Evolutionary conservation across 23 tunicate species (phyloP), one percentile per base, ranked within the genome.

Genomic region (Trididemnum miniatum): DNA sequence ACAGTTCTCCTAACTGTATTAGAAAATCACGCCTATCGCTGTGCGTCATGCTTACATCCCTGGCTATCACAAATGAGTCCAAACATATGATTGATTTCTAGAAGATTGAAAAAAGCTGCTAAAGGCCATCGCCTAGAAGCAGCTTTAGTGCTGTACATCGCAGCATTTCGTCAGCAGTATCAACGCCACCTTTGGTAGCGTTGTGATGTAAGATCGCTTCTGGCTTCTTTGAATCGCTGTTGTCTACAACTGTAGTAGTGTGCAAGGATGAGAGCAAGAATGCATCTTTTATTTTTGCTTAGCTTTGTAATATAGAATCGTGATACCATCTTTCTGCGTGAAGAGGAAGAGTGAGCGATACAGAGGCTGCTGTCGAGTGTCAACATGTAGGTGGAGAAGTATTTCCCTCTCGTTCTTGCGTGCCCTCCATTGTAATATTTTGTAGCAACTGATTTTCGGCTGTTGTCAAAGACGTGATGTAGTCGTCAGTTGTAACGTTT

Each of bases 11-110:
- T 54, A 77, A 31, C n/a, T 77, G 36, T 3, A 77, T 33, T 38
- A 77, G 67, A 51, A 77, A 77, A 67, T 30, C 67, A 37, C 67
- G 66, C 37, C 82, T 57, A 67, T 28, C 27, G 67, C 82, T 25
- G 44, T 77, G 82, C 66, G 67, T 57, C 82, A 51, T 77, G 26
- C 82, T 37, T 9, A 77, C 54, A 54, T 77, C 67, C 54, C 54
- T 77, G 67, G 82, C 82, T 51, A 77, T 77, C 65, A 77, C 82
- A 77, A 77, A 77, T 77, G 66, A 52, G 51, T 77, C 54, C 82
- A 54, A 77, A 36, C 67, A 77, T 51, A 77, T 57, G 52, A 77
- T 77, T 27, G 52, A 77, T 77, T 27, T 77, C 65, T 38, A 77
- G 54, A 38, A 52, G 67, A 77, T 77, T 77, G 37, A 77, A 77